phyloP scores from a whole-genome alignment of 2,113 vertebrate genomes.

The Serinus canaria region DNA sequence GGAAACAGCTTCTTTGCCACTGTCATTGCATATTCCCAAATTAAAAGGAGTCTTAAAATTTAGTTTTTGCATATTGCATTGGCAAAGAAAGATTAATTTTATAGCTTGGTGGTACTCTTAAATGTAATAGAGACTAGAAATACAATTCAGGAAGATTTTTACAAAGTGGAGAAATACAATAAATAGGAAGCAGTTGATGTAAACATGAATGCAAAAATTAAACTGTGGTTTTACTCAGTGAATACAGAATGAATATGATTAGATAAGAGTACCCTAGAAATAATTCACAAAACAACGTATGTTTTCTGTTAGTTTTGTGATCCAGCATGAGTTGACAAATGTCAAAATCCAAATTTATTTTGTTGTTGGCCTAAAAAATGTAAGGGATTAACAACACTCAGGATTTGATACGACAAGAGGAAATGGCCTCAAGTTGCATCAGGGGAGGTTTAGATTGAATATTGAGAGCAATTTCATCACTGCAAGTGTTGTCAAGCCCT shows the following conservation, averaged over 20 bases:
- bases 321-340: background rate
- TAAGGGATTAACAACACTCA: background rate
- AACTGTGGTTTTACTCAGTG: background rate
- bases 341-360: background rate
- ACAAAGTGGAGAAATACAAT: background rate
- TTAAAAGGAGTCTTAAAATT: background rate
- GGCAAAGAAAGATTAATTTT: background rate
- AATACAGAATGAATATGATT: background rate
- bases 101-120: background rate
- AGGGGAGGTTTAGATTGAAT: background rate
- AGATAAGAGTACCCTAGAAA: background rate
- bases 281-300: background rate
- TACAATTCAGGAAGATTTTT: background rate
- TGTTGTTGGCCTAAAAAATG: background rate
- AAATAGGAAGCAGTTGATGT: background rate
- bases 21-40: background rate
- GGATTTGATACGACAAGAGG: background rate
- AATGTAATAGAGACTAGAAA: background rate
- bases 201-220: background rate
- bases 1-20: background rate
- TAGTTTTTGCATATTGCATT: background rate
- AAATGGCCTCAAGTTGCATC: background rate
- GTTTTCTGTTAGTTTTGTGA: background rate
- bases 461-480: background rate
- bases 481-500: background rate